Conservation (phyloP, 1,140 invertebrate species). For the Platyura marginata region DNA sequence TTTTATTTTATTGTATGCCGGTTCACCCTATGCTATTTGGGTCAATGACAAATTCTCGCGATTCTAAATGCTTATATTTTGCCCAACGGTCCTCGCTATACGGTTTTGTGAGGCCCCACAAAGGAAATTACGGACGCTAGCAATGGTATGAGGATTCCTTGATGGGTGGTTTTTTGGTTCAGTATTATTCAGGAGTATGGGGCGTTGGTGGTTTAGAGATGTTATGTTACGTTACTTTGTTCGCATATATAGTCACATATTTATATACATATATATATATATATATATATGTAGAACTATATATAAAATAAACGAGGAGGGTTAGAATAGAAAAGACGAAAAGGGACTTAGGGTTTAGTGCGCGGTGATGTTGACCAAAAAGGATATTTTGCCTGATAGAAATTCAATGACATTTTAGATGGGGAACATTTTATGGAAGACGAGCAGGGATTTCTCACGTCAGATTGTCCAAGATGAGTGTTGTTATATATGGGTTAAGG, state of each 20-base stretch:
- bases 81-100: not conserved
- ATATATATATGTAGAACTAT: not conserved
- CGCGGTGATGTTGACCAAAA: not conserved
- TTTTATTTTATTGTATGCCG: no score
- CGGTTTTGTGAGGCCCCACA: not conserved
- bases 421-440: not conserved
- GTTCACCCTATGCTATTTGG: not conserved
- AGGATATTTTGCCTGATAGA: not conserved
- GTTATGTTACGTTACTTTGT: not conserved
- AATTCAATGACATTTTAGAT: not conserved
- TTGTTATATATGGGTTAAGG: not conserved
- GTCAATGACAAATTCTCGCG: not conserved
- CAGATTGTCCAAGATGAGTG: not conserved
- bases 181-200: not conserved
- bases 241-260: not conserved
- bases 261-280: not conserved
- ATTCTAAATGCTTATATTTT: not conserved
- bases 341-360: not conserved
- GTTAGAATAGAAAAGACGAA: not conserved
- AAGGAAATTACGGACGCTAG: not conserved
- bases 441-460: not conserved
- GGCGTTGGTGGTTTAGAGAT: not conserved
- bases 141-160: not conserved
- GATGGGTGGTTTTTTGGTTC: not conserved
- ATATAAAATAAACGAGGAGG: not conserved